Evolutionary conservation across 2,797 vertebrate species (phyloP), one percentile per base, ranked within the genome.

Genomic region (Ibycter americanus): DNA sequence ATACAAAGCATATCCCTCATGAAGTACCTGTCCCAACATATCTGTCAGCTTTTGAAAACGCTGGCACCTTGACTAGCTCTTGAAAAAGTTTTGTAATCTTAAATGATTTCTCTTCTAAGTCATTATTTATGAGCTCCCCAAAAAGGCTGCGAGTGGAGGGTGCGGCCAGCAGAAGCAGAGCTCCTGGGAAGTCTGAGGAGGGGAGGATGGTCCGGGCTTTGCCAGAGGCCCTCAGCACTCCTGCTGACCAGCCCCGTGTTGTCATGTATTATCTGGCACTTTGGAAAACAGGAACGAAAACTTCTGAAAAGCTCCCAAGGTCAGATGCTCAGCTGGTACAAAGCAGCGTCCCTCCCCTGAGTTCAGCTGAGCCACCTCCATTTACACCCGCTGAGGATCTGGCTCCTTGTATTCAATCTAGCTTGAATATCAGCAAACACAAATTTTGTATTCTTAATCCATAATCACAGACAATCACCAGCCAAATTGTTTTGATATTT

Each of bases 401-500:
- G 49, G 16, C 49, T 91, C 49, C 62, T 71, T 42, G 25, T 49
- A 77, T 68, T 59, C 87, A 61, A 56, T 83, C 71, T 89, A 86
- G 52, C 29, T 82, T 91, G 83, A 91, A 81, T 93, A 96, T 86
- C 92, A 95, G 73, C 0, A 2, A 87, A 87, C 78, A 83, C 87
- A 81, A 86, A 83, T 92, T 96, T 93, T 66, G 87, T 90, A 96
- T 95, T 94, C 95, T 93, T 97, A 94, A 96, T 96, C 88, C 89
- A 87, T 95, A 94, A 97, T 95, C 93, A 72, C 76, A 89, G 91
- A 96, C 87, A 95, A 96, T 96, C 95, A 85, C 51, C 91, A 93
- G 85, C 89, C 83, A 96, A 96, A 97, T 89, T 95, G 93, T 94
- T 97, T 88, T 94, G 95, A 97, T 97, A 97, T 96, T 96, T 96